Conservation (phyloP, 2,797 vertebrate genomes). For the Babyrousa celebensis region DNA sequence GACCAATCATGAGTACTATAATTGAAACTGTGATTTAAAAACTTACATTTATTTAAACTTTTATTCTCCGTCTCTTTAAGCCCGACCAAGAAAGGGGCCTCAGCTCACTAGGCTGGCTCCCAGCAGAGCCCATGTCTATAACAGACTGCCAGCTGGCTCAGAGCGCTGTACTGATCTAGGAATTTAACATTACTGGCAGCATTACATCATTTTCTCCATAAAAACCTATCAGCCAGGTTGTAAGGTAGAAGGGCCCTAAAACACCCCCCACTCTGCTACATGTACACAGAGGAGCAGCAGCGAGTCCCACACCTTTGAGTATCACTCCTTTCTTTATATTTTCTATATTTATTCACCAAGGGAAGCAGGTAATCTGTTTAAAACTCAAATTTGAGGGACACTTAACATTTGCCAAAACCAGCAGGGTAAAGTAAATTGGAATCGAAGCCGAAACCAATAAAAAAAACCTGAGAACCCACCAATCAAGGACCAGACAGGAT, state of each 20-base stretch:
- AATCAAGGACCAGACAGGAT: slow-evolving; percentile 95
- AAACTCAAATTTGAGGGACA: slow-evolving; percentile 13
- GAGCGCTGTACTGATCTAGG: background rate
- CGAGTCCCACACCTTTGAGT: background rate
- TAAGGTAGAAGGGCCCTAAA: background rate
- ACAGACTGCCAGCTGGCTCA: background rate
- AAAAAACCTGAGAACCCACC: slow-evolving; percentile 91
- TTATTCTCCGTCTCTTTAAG: background rate
- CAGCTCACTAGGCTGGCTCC: background rate
- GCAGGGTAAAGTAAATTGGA: slow-evolving; percentile 23
- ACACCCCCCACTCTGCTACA: background rate
- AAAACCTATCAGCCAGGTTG: background rate
- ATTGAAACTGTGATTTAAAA: no score
- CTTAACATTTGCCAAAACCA: background rate
- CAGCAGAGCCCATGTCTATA: background rate
- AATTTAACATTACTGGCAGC: background rate
- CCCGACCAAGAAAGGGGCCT: background rate
- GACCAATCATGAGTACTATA: no score
- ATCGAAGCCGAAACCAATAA: slow-evolving; percentile 16
- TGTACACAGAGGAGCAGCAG: background rate
- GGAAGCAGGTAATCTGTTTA: background rate
- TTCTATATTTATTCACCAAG: slow-evolving; percentile 28
- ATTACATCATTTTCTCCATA: background rate
- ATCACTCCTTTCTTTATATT: background rate
- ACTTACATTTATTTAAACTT: background rate